Base-by-base conservation (phyloP, 2,797 vertebrate genomes). In the Myotis daubentonii region DNA sequence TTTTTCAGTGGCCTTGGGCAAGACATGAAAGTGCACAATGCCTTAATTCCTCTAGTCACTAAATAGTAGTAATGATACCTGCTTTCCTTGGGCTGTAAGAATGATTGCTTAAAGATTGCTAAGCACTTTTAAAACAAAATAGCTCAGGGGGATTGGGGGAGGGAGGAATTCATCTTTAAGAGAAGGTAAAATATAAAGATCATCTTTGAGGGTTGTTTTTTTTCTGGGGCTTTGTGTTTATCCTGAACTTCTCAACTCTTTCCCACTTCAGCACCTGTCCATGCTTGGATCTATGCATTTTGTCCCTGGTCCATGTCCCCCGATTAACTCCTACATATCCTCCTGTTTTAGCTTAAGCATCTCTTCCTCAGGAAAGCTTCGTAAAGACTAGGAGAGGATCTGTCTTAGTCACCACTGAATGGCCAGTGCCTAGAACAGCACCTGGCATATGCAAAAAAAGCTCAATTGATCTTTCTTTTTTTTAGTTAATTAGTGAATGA, bases 1-100 rank as follows among this genome's bases (percentile, higher is more conserved):
- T 49, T 91, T 88, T 87, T 89, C 68, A 93, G 72, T 87, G 87
- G 84, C 95, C 93, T 85, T 95, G 93, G 71, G 95, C 86, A 92
- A 96, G 53, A 65, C 22, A 16, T 57, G 66, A 8, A 57, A 74
- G 44, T 41, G 23, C 44, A 74, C 17, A 2, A 44, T 20, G 53
- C 83, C 83, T 94, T 92, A 78, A 91, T 92, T 94, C 76, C 55
- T 87, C 33, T 2, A 51, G 71, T 71, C 82, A 68, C 76, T 78
- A 41, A 95, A 91, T 10, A 93, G 81, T 78, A 89, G 19, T 89
- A 85, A 91, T 72, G 89, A 93, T 87, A 85, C 78, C 89, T 94
- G 66, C 33, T 86, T 28, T 92, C 89, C 74, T 78, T 6, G 30
- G 76, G 65, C 51, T 55, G 0, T 71, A 79, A 92, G 38, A 81